Evolutionary conservation across 2,797 vertebrate genomes (phyloP), one percentile per base, ranked within the genome.

Genomic region (Borostomias antarcticus): DNA sequence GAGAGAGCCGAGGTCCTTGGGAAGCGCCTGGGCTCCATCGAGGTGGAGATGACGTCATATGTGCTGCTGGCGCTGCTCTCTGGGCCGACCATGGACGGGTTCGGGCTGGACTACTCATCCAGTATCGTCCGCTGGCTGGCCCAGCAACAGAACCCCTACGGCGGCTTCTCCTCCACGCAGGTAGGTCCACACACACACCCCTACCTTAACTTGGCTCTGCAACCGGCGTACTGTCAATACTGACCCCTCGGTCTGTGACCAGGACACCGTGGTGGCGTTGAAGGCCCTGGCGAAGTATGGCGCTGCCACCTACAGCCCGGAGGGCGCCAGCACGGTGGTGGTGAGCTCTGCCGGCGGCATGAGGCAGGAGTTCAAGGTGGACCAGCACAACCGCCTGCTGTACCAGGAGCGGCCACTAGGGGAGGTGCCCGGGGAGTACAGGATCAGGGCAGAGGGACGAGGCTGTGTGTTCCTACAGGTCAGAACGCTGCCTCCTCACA

Each of bases 251-350:
- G n/a, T 21, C 11, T 64, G 56, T 68, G 30, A 50, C 54, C 79
- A 96, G 96, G 94, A 96, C 74, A 96, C 94, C 0, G 93, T 97
- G 35, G 93, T 95, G 69, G 95, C 93, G 69, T 92, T 97, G 43
- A 94, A 97, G 84, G 95, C 94, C 1, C 84, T 97, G 69, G 85
- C 95, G 5, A 88, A 89, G 48, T 96, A 95, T 21, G 93, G 89
- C 23, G 62, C 87, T 4, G 85, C 82, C 73, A 93, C 89, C 67
- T 94, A 91, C 65, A 90, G 74, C 9, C 77, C 75, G 0, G 89
- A 89, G 2, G 91, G 92, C 50, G 68, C 59, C 10, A 78, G 91
- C 53, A 78, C 64, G 0, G 88, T 95, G 33, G 85, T 56, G 2
- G 86, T 95, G 73, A 88, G 82, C 1, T 90, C 92, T 1, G 32